Conservation (phyloP, 2,797 vertebrate genomes). For the Danio aesculapii region DNA sequence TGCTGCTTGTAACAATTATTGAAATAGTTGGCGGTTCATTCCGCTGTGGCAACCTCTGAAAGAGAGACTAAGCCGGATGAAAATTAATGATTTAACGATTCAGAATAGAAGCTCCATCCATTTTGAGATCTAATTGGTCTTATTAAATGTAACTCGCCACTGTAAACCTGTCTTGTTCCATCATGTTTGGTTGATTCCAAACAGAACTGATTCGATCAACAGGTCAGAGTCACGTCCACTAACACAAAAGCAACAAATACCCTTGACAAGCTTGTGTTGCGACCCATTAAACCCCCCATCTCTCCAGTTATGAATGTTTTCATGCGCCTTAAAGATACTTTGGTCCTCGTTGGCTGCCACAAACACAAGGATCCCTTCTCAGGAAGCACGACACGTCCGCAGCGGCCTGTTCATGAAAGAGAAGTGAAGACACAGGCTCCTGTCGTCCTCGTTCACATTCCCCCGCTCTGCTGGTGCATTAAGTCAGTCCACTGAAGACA, state of each 20-base stretch:
- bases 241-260: constrained; percentile 41
- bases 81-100: too few relatives aligned
- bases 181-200: constrained; percentile 34
- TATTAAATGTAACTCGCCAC: background rate
- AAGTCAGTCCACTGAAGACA: constrained; percentile 59
- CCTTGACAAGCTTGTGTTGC: constrained; percentile 47
- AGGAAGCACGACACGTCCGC: constrained; percentile 52
- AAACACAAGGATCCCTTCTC: constrained; percentile 47
- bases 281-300: constrained; percentile 46
- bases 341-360: constrained; percentile 11
- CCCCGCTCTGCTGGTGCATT: constrained; percentile 55
- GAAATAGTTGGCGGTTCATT: too few relatives aligned
- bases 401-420: constrained; percentile 57
- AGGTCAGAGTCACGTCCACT: constrained; percentile 48
- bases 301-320: constrained; percentile 38
- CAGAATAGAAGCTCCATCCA: too few relatives aligned
- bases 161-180: background rate
- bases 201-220: constrained; percentile 51
- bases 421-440: constrained; percentile 48
- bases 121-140: too few relatives aligned
- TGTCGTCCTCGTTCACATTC: constrained; percentile 47
- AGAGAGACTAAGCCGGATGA: too few relatives aligned
- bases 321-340: constrained; percentile 47
- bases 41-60: too few relatives aligned
- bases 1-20: too few relatives aligned